Percentiles rank a stretch among this genome's conserved stretches.
Conservation (phyloP, 2,888 invertebrate species). For the Carabus problematicus region DNA sequence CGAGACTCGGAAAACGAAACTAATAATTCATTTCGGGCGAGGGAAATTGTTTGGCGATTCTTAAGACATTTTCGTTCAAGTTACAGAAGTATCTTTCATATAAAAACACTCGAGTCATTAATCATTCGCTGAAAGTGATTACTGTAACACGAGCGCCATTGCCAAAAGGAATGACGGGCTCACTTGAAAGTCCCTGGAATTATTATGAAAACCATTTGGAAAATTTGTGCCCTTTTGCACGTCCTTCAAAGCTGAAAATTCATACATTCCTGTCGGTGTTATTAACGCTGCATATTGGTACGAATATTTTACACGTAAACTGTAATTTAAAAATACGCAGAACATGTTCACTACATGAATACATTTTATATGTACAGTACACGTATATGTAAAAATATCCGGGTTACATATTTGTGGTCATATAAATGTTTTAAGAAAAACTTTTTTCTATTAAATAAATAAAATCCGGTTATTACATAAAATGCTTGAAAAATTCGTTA, state of each 20-base stretch:
- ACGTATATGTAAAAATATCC: no score
- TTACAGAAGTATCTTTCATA: not conserved
- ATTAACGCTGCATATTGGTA: no score
- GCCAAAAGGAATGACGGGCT: not conserved
- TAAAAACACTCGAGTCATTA: conserved; percentile 16
- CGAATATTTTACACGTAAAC: no score
- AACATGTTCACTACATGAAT: no score
- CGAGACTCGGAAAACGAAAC: not conserved
- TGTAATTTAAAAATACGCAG: no score
- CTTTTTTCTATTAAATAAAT: no score
- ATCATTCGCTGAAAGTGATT: conserved; percentile 15
- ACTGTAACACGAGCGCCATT: conserved; percentile 17
- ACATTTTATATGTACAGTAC: no score
- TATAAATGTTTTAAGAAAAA: no score
- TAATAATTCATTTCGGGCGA: not conserved
- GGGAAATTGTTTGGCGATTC: conserved; percentile 13
- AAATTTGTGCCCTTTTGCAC: not conserved
- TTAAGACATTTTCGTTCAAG: conserved; percentile 3
- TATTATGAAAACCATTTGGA: conserved; percentile 7
- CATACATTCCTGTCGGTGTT: no score
- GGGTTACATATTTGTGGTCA: no score
- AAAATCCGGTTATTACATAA: no score
- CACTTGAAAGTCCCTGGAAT: not conserved
- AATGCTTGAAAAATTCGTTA: no score
- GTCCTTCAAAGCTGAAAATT: not conserved